phyloP scores from a whole-genome alignment of 2,113 vertebrate genomes.

The Cephalophus harveyi region DNA sequence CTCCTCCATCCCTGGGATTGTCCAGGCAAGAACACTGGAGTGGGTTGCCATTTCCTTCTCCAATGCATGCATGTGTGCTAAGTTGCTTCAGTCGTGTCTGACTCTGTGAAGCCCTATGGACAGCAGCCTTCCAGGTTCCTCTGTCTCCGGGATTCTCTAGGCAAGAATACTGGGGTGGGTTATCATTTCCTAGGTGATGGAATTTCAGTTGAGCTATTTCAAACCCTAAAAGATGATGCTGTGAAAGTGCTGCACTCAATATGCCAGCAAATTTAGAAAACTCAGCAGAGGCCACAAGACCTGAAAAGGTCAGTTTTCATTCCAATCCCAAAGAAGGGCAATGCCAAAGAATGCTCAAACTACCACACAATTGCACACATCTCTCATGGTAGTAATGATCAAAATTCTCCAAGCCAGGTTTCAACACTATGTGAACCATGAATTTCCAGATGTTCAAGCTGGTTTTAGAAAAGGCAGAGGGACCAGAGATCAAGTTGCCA shows the following conservation, averaged over 20 bases:
- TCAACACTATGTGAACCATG: not conserved
- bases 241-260: not conserved
- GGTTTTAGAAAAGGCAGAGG: not conserved
- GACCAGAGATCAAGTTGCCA: not conserved
- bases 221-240: not conserved
- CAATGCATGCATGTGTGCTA: no score
- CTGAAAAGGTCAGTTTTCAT: not conserved
- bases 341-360: not conserved
- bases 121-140: no score
- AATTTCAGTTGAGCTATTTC: not conserved
- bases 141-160: not conserved
- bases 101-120: no score
- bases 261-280: not conserved
- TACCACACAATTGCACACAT: not conserved
- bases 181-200: not conserved
- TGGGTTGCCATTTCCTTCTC: no score
- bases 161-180: not conserved
- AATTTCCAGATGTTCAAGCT: not conserved
- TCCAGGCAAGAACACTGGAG: not conserved
- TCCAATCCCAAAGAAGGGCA: not conserved
- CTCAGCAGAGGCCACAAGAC: not conserved
- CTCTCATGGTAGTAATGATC: not conserved
- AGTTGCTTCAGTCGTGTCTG: no score
- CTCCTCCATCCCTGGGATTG: fast-evolving
- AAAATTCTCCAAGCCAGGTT: not conserved